phyloP scores from a whole-genome alignment of 2,113 vertebrate species.

The Indicator maculatus region DNA sequence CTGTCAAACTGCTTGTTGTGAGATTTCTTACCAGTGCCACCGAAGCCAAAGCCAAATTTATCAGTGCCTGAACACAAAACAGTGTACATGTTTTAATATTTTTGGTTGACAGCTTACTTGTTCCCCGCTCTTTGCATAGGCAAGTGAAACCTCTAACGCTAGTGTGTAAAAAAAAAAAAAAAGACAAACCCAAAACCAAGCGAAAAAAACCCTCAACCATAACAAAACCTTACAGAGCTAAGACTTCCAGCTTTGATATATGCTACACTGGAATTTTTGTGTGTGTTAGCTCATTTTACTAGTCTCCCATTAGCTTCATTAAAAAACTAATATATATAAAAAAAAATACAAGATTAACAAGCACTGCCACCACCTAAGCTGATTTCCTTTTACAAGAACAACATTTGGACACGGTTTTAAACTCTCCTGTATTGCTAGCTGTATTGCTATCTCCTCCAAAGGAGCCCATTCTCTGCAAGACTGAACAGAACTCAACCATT shows the following conservation, averaged over 20 bases:
- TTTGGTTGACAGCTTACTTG: not conserved
- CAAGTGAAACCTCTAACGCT: not conserved
- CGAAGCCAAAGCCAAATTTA: conserved; percentile 96
- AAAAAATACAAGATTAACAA: not conserved
- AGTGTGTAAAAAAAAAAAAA: not conserved
- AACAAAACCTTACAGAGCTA: not conserved
- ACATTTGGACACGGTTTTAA: not conserved
- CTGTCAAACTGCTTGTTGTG: conserved; percentile 99
- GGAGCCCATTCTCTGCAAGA: not conserved
- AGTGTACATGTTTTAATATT: not conserved
- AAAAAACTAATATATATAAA: not conserved
- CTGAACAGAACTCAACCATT: not conserved
- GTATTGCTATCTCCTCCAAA: not conserved
- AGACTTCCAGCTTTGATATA: not conserved
- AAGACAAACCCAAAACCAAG: too few species aligned
- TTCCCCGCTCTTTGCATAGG: not conserved
- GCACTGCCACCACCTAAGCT: fast-evolving
- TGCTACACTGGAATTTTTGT: not conserved
- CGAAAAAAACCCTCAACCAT: too few species aligned
- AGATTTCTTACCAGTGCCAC: conserved; percentile 98
- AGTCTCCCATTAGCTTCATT: not conserved
- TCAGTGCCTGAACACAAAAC: conserved; percentile 86
- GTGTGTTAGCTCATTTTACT: not conserved
- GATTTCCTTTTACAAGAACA: not conserved
- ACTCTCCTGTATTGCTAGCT: fast-evolving